Percentiles rank a stretch among this genome's conserved stretches.
These are phyloP conservation scores for Scatophagus argus DNA, from an alignment of 2,113 vertebrate genomes.

Conservation along the genomic window DNA sequence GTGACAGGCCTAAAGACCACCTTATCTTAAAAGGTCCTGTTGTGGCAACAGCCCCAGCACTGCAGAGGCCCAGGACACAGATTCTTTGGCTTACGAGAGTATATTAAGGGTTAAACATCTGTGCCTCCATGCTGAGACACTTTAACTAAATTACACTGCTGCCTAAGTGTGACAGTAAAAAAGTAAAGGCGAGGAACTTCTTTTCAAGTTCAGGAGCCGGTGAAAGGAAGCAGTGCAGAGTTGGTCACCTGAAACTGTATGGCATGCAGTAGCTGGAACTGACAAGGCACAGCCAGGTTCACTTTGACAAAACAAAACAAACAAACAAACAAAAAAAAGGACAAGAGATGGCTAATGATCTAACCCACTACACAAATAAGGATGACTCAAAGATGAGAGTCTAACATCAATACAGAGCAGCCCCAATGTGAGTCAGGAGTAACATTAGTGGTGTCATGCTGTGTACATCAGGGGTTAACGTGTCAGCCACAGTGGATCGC, in stretches of 20 bases:
- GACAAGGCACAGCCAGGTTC: slow-evolving; percentile 14
- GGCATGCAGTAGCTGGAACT: slow-evolving; percentile 48
- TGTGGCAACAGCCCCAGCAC: background rate
- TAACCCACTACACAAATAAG: slow-evolving; percentile 8
- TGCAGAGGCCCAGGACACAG: background rate
- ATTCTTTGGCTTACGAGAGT: no score
- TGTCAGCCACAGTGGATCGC: slow-evolving; percentile 52
- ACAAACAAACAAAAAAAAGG: slow-evolving; percentile 13
- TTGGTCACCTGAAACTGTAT: slow-evolving; percentile 10
- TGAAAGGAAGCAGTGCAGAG: slow-evolving; percentile 1
- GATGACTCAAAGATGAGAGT: slow-evolving; percentile 19
- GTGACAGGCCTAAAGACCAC: background rate
- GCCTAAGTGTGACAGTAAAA: background rate
- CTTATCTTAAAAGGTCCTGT: background rate
- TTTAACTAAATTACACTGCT: background rate
- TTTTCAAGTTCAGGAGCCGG: slow-evolving; percentile 25
- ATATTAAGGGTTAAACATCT: background rate
- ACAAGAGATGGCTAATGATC: slow-evolving; percentile 6
- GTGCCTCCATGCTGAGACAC: background rate
- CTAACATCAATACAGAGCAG: background rate
- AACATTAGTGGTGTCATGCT: slow-evolving; percentile 85
- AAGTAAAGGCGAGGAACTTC: background rate
- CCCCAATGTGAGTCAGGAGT: slow-evolving; percentile 52
- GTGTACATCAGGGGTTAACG: slow-evolving; percentile 77
- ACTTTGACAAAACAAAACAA: background rate